Evolutionary conservation across 2,888 invertebrate species (phyloP).

Genomic region (Hirtodrosophila cameraria): DNA sequence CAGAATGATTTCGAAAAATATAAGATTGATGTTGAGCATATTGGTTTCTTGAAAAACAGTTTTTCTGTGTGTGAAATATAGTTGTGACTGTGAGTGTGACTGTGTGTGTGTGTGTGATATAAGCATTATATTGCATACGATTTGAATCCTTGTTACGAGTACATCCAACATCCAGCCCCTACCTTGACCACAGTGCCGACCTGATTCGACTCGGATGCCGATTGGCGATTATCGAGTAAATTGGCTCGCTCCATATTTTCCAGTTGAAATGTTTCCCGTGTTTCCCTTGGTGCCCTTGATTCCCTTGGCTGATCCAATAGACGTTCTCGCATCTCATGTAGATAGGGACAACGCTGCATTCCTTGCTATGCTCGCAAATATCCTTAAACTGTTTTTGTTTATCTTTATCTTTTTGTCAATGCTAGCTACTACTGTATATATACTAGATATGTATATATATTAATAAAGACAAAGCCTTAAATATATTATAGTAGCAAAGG

Average conservation of each 20-base stretch:
- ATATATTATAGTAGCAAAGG: slow-evolving; percentile 20
- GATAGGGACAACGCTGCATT: slow-evolving; percentile 91
- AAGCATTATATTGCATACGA: slow-evolving; percentile 68
- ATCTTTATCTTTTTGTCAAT: not conserved
- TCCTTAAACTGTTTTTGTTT: slow-evolving; percentile 6
- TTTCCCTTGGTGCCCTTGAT: too few relatives aligned
- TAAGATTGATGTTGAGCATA: too few relatives aligned
- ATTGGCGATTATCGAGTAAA: slow-evolving; percentile 84
- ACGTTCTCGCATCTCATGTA: slow-evolving; percentile 97
- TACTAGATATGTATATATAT: not conserved
- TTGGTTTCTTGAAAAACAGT: too few relatives aligned
- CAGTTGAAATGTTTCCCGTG: slow-evolving; percentile 87
- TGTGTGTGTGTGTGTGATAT: slow-evolving; percentile 20
- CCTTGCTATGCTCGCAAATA: slow-evolving; percentile 59
- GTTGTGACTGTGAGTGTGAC: not conserved
- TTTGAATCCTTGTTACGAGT: slow-evolving; percentile 83
- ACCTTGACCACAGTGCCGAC: slow-evolving; percentile 96
- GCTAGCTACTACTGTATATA: slow-evolving; percentile 17
- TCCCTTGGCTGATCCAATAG: slow-evolving; percentile 88
- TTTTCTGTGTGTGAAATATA: slow-evolving; percentile 6
- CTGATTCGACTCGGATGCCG: slow-evolving; percentile 87
- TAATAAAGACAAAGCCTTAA: slow-evolving; percentile 6
- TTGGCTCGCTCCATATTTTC: slow-evolving; percentile 86
- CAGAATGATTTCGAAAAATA: too few relatives aligned
- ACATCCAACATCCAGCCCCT: slow-evolving; percentile 84